Conservation (phyloP, 2,113 vertebrate species). For the Phoenicopterus ruber region DNA sequence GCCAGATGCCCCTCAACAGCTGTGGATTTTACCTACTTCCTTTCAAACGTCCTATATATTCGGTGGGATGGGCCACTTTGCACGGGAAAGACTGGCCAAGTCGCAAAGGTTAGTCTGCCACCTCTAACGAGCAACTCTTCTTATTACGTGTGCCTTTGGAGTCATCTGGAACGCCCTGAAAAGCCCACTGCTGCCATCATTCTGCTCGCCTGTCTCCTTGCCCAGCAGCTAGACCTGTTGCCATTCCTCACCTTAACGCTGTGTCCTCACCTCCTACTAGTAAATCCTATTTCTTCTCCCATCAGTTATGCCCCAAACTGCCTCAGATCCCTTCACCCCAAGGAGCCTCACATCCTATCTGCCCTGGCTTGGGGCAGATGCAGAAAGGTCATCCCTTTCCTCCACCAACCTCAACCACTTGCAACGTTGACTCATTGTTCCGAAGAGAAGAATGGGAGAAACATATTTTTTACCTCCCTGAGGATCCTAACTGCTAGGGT, state of each 20-base stretch:
- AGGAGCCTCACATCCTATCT: neutral
- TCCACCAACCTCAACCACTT: neutral
- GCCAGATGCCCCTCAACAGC: neutral
- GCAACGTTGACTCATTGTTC: neutral
- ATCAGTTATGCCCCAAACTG: neutral
- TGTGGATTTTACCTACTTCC: neutral
- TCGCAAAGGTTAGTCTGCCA: fast-evolving
- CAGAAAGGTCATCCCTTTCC: neutral
- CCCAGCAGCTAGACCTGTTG: neutral
- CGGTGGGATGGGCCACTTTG: neutral
- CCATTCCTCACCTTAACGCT: neutral
- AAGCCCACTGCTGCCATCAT: neutral
- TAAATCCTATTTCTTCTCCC: neutral
- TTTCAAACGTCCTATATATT: neutral
- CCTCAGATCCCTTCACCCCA: neutral
- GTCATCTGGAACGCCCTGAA: neutral
- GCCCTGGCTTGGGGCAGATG: neutral
- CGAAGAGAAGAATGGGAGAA: neutral
- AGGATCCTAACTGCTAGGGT: neutral
- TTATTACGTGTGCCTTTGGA: neutral
- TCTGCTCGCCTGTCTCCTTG: neutral
- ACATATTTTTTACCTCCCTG: neutral
- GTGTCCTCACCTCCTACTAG: neutral
- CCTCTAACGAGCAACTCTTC: neutral
- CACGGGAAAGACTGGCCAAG: neutral